Conservation (phyloP, 1,140 invertebrate genomes). For the Drosophila sproati region DNA sequence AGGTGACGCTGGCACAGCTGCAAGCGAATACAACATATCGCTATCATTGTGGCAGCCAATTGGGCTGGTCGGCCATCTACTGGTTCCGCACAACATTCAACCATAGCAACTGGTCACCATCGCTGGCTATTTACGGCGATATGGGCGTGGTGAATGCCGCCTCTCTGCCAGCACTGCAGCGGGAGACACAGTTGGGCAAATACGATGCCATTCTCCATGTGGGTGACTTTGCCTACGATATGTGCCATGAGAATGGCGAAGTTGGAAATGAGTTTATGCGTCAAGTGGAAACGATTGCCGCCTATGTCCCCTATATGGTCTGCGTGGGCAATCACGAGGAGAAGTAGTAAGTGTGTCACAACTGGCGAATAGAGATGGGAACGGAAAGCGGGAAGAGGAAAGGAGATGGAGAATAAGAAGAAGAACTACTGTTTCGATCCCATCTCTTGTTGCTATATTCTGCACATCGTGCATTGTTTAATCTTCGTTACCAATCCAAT, state of each 20-base stretch:
- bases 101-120: constrained; percentile 90
- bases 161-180: constrained; percentile 92
- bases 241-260: constrained; percentile 91
- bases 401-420: too few species aligned
- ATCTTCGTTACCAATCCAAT: too few species aligned
- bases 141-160: constrained; percentile 95
- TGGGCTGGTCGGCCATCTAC: constrained; percentile 93
- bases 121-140: constrained; percentile 94
- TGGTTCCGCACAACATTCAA: constrained; percentile 89
- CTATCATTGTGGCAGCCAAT: constrained; percentile 93
- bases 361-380: too few species aligned
- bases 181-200: constrained; percentile 91
- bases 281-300: constrained; percentile 94
- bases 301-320: constrained; percentile 96
- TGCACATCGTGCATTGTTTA: background rate
- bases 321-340: constrained; percentile 96
- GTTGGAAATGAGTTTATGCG: constrained; percentile 96
- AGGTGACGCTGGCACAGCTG: constrained; percentile 87
- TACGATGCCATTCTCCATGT: constrained; percentile 97
- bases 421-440: too few species aligned
- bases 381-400: too few species aligned
- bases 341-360: constrained; percentile 87
- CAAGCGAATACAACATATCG: constrained; percentile 88
- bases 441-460: too few species aligned
- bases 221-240: constrained; percentile 98